These are phyloP conservation scores for Bradynema listronoti DNA, from an alignment of 1,140 invertebrate species.

Conservation along the genomic window DNA sequence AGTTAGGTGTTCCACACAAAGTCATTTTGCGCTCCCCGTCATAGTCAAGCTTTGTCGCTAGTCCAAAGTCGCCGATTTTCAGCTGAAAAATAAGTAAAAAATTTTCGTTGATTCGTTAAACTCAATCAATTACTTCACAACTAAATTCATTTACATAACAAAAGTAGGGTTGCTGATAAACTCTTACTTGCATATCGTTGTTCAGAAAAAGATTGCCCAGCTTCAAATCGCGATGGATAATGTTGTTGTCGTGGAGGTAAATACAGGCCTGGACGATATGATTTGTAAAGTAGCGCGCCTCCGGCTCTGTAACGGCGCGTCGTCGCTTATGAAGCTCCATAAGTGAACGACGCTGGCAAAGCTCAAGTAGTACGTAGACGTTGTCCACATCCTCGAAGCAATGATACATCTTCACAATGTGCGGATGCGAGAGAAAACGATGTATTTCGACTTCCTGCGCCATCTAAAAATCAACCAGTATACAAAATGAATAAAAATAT, in stretches of 20 bases:
- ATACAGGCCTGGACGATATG: conserved; percentile 73
- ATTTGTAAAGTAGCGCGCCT: conserved; percentile 86
- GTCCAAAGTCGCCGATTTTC: conserved; percentile 95
- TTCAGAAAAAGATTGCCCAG: conserved; percentile 92
- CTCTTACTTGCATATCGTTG: conserved; percentile 77
- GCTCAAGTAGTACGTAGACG: conserved; percentile 90
- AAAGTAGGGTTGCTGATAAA: no score
- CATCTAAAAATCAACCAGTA: conserved; percentile 64
- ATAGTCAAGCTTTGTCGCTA: conserved; percentile 81
- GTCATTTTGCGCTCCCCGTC: conserved; percentile 67
- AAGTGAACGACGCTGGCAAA: conserved; percentile 77
- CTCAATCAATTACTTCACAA: no score
- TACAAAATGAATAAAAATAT: no score
- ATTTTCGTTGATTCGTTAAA: no score
- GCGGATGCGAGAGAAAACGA: conserved; percentile 72
- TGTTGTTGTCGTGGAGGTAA: conserved; percentile 79
- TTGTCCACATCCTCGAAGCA: conserved; percentile 89
- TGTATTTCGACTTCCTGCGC: conserved; percentile 88
- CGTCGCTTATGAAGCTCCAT: conserved; percentile 76
- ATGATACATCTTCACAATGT: conserved; percentile 84
- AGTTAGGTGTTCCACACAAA: conserved; percentile 88
- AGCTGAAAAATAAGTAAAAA: no score
- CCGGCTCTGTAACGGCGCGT: conserved; percentile 86
- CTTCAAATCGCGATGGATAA: conserved; percentile 94
- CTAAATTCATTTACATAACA: no score